Conservation (phyloP, 2,113 vertebrate genomes). For the Eudyptes chrysolophus region DNA sequence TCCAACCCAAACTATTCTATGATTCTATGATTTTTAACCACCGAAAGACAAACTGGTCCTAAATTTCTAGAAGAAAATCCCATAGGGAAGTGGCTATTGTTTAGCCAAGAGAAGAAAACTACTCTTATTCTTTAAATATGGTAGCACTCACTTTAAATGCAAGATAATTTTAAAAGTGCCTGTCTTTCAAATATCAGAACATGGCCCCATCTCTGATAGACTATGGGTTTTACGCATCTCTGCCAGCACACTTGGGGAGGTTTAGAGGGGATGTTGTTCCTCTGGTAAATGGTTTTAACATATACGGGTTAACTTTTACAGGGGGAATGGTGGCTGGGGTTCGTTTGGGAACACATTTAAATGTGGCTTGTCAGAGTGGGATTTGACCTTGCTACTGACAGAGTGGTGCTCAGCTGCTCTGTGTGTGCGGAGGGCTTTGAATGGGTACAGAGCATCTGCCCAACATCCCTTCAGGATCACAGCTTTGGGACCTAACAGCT, state of each 20-base stretch:
- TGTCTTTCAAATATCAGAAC: not conserved
- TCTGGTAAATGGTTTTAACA: not conserved
- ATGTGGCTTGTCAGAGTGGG: not conserved
- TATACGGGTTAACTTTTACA: not conserved
- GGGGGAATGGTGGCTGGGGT: not conserved
- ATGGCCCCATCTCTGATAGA: not conserved
- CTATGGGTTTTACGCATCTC: not conserved
- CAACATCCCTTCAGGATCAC: not conserved
- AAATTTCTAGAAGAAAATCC: not conserved
- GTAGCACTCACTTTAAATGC: not conserved
- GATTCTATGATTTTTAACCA: not conserved
- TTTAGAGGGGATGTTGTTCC: not conserved
- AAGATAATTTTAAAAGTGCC: not conserved
- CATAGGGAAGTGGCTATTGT: not conserved
- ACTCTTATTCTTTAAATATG: not conserved
- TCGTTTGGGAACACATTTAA: not conserved
- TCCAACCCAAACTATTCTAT: too few species aligned
- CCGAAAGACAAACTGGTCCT: not conserved
- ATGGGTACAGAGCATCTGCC: not conserved
- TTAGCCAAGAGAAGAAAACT: not conserved
- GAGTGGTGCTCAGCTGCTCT: accelerated
- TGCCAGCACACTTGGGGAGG: not conserved
- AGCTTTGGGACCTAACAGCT: not conserved
- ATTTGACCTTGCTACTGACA: not conserved
- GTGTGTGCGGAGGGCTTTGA: not conserved